phyloP scores from a whole-genome alignment of 2,888 invertebrate genomes.

The Eristalis pertinax region DNA sequence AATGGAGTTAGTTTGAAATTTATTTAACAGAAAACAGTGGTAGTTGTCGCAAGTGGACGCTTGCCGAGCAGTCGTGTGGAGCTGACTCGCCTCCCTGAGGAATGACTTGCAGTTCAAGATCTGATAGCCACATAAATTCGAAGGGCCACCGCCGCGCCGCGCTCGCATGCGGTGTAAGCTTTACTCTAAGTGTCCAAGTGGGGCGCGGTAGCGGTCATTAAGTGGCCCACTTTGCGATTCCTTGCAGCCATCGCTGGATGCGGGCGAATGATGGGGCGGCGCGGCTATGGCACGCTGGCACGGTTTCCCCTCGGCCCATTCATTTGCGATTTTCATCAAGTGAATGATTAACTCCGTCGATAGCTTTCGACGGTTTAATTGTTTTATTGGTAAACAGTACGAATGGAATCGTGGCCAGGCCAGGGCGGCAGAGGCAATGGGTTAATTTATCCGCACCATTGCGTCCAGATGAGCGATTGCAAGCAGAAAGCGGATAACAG shows the following conservation, averaged over 20 bases:
- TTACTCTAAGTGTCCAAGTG: too few species aligned
- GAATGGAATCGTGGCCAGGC: background rate
- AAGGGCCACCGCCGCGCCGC: background rate
- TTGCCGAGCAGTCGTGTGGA: background rate
- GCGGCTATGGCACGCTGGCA: background rate
- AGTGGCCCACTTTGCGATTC: background rate
- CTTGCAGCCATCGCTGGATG: background rate
- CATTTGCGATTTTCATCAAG: background rate
- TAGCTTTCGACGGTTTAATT: background rate
- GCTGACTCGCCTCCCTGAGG: background rate
- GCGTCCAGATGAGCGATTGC: background rate
- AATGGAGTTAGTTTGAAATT: background rate
- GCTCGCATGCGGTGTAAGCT: background rate
- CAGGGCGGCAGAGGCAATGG: too few species aligned
- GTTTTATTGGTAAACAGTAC: background rate
- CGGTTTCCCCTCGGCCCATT: background rate
- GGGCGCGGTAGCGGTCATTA: too few species aligned
- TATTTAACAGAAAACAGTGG: background rate
- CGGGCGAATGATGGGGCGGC: too few species aligned
- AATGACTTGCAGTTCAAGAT: background rate
- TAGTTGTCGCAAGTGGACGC: background rate
- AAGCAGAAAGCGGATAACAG: background rate
- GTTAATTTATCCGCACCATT: background rate
- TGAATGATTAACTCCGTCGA: background rate
- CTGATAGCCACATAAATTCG: background rate